A percentile compares a stretch with the other conserved stretches of the same genome.
Evolutionary conservation across 2,888 invertebrate genomes (phyloP).

Genomic region (Agrochola lota): DNA sequence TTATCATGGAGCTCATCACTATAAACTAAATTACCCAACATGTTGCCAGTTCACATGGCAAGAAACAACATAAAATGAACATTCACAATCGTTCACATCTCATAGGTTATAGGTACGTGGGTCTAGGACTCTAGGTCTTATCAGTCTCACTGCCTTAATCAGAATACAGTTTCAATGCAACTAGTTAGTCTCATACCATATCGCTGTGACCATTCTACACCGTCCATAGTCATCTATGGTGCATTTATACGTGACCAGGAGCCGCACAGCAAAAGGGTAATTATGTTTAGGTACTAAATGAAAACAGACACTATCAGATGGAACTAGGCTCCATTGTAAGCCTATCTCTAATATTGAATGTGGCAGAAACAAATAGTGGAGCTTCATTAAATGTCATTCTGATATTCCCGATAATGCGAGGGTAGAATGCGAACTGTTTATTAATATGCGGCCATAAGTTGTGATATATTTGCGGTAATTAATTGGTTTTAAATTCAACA

Average conservation of each 20-base stretch:
- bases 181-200: not conserved
- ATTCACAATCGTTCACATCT: not conserved
- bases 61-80: not conserved
- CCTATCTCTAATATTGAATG: slow-evolving; percentile 60
- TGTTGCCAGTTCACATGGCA: not conserved
- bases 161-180: slow-evolving; percentile 3
- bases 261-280: slow-evolving; percentile 27
- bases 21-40: slow-evolving; percentile 8
- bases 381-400: slow-evolving; percentile 50
- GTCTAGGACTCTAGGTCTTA: not conserved
- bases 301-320: slow-evolving; percentile 44
- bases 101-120: not conserved
- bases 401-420: slow-evolving; percentile 38
- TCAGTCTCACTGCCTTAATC: not conserved
- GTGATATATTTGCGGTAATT: slow-evolving; percentile 43
- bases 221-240: not conserved
- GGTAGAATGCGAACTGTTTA: slow-evolving; percentile 49
- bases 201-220: not conserved
- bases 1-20: not conserved
- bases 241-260: slow-evolving; percentile 44
- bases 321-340: slow-evolving; percentile 40
- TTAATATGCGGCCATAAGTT: slow-evolving; percentile 51
- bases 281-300: slow-evolving; percentile 49
- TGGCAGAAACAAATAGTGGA: slow-evolving; percentile 52
- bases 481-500: slow-evolving; percentile 53